Conservation (phyloP, 2,797 vertebrate genomes). For the Myotis pilosus region DNA sequence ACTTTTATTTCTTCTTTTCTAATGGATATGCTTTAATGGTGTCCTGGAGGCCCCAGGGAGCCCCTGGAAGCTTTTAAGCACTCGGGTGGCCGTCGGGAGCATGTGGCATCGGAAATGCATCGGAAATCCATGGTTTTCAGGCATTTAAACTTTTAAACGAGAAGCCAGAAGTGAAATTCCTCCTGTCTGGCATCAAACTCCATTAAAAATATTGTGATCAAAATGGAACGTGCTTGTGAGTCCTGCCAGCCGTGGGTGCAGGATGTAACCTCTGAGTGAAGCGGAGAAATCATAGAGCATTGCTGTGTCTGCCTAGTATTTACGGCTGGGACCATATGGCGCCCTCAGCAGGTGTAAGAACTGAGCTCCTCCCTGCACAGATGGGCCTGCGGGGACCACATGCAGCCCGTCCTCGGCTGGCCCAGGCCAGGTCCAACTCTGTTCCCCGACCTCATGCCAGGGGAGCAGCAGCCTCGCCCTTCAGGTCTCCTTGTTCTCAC, state of each 20-base stretch:
- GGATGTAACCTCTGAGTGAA: background rate
- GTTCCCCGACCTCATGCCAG: background rate
- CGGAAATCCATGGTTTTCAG: accelerated
- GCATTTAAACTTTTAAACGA: background rate
- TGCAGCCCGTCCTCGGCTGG: background rate
- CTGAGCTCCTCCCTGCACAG: slow-evolving; percentile 41
- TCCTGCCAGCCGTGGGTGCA: accelerated
- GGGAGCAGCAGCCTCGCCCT: background rate
- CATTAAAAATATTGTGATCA: background rate
- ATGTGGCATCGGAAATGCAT: accelerated
- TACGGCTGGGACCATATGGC: slow-evolving; percentile 28
- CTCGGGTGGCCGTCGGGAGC: background rate
- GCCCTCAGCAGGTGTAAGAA: slow-evolving; percentile 9
- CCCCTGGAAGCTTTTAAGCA: background rate
- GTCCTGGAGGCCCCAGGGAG: background rate
- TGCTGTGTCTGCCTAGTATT: accelerated
- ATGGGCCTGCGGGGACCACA: background rate
- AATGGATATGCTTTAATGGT: background rate
- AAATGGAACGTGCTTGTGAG: background rate
- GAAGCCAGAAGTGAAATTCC: background rate
- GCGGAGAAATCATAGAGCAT: background rate
- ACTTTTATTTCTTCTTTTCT: background rate
- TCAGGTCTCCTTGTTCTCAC: background rate
- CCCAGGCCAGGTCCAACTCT: background rate
- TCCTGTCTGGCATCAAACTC: background rate